Conservation (phyloP, 2,113 vertebrate species). For the Callipepla californica region DNA sequence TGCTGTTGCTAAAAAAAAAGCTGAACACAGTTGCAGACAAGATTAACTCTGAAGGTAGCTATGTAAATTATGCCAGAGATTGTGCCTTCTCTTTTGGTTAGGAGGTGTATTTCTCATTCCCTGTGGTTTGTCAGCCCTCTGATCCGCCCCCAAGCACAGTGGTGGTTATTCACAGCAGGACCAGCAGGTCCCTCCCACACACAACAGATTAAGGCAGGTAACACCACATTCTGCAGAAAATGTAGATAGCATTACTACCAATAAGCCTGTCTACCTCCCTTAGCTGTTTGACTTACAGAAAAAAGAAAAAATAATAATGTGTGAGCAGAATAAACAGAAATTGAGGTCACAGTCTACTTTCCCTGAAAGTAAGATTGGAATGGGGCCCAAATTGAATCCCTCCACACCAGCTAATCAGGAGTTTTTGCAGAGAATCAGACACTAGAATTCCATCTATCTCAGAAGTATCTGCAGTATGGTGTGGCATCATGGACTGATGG, state of each 20-base stretch:
- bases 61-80: background rate
- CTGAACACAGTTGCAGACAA: background rate
- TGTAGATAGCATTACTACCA: background rate
- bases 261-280: background rate
- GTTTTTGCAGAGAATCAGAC: background rate
- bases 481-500: background rate
- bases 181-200: slow-evolving; percentile 23
- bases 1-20: background rate
- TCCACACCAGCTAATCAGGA: background rate
- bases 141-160: background rate
- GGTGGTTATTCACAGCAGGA: slow-evolving; percentile 34
- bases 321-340: background rate
- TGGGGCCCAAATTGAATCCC: background rate
- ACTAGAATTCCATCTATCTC: background rate
- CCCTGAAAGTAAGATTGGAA: background rate
- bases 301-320: background rate
- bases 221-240: background rate
- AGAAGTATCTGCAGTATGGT: background rate
- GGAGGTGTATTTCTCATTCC: background rate
- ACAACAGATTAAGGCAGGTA: slow-evolving; percentile 18
- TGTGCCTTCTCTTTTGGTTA: background rate
- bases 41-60: background rate
- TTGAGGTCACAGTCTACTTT: background rate
- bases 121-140: background rate
- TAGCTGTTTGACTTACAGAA: background rate